Base-by-base conservation (phyloP, 2,888 invertebrate species). In the Lottia scabra region DNA sequence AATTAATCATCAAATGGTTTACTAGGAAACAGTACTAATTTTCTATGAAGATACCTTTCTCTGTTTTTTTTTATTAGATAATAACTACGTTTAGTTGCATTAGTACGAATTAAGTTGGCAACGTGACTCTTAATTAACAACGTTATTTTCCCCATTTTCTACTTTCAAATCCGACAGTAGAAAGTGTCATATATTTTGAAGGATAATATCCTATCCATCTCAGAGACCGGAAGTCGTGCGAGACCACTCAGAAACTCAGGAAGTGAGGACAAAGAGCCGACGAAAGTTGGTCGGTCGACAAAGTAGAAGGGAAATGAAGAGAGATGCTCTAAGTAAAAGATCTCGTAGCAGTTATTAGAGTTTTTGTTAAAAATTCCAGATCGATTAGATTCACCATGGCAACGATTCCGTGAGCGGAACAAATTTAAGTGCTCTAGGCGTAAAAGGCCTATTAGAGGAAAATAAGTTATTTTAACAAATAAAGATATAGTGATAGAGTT, bases 391-490 rank as follows among this genome's bases (percentile, higher is more conserved):
- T 80, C 66, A 70, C 78, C 76, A 75, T 81, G 76, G 78, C 71
- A 70, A 79, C 79, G 66, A 74, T 75, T 74, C 78, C 78, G 78
- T 76, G 75, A 81, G 76, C 78, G 78, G 81, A 79, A 80, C 79
- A 80, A 75, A 79, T 80, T 80, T 81, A 79, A 79, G 77, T 75
- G 74, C 80, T 73, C 68, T 71, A 68, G 75, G 78, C 78, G 77
- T 73, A 73, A 74, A 75, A 71, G 73, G 68, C 65, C 75, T 71
- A 79, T 78, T 78, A 77, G 77, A 75, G 77, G 65, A 73, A 79
- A 79, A 78, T 79, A 78, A 78, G 81, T 78, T 79, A 79, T 79
- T 80, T 78, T 78, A 79, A 78, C 81, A 80, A 81, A 81, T 79
- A 80, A 76, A 78, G 72, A 78, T 77, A 75, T 78, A 74, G 73